Conservation (phyloP, 92 coral and sea anemone genomes). For the Nematostella vectensis region DNA sequence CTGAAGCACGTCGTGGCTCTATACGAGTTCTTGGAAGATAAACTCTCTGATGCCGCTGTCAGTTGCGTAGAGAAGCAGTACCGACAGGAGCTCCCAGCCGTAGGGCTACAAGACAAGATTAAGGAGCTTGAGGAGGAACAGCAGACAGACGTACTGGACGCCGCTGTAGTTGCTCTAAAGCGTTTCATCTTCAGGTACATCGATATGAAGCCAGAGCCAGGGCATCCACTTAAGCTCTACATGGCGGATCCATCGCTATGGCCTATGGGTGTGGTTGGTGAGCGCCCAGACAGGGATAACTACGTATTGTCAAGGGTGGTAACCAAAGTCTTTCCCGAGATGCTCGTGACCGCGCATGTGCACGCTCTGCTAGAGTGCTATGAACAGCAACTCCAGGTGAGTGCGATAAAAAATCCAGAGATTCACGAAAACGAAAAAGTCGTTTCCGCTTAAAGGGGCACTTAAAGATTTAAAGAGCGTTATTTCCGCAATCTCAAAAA, state of each 20-base stretch:
- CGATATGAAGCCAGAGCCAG: conserved; percentile 55
- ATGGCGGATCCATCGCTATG: conserved; percentile 80
- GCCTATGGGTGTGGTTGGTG: conserved; percentile 45
- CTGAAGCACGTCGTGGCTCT: conserved; percentile 79
- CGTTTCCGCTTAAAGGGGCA: too few relatives aligned
- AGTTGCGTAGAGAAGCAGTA: conserved; percentile 55
- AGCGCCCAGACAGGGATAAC: not conserved
- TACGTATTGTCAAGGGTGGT: conserved; percentile 7
- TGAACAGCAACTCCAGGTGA: conserved; percentile 21
- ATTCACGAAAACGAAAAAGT: too few relatives aligned
- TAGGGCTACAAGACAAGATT: too few relatives aligned
- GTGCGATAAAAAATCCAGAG: too few relatives aligned
- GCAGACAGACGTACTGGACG: conserved; percentile 20
- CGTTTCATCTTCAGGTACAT: conserved; percentile 92
- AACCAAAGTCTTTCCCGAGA: conserved; percentile 21
- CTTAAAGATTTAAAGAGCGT: too few relatives aligned
- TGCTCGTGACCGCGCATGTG: conserved; percentile 26
- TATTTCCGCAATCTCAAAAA: too few relatives aligned
- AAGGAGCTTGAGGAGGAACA: conserved; percentile 8
- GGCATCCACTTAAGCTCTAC: conserved; percentile 29
- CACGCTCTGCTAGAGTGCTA: conserved; percentile 29
- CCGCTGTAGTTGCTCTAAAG: conserved; percentile 57
- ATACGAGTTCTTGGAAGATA: conserved; percentile 84
- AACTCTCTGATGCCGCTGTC: conserved; percentile 66
- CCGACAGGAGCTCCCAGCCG: conserved; percentile 4